Conservation (phyloP, 2,888 invertebrate genomes). For the Drosophila yooni region DNA sequence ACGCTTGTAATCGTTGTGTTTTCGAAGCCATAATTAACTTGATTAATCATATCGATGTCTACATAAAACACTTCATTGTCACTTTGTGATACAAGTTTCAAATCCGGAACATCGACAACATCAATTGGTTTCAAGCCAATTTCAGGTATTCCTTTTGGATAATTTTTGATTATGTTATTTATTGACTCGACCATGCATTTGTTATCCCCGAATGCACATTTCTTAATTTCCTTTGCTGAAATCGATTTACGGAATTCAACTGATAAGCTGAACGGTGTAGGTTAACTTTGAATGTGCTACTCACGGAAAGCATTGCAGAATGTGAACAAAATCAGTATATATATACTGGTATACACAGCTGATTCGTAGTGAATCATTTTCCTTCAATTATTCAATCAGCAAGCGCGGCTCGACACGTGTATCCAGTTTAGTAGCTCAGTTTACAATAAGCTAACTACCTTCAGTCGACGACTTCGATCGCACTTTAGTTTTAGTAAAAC, state of each 20-base stretch:
- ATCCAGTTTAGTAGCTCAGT: background rate
- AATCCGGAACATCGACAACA: slow-evolving; percentile 41
- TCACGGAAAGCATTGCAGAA: slow-evolving; percentile 23
- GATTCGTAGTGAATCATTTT: slow-evolving; percentile 1
- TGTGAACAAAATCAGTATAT: background rate
- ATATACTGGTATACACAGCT: background rate
- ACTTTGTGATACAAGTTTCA: slow-evolving; percentile 1
- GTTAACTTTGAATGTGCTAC: background rate
- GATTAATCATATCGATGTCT: slow-evolving; percentile 27
- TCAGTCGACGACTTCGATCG: background rate
- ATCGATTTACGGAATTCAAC: background rate
- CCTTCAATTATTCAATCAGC: background rate
- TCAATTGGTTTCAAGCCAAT: slow-evolving; percentile 53
- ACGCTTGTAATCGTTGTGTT: slow-evolving; percentile 56
- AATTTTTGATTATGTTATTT: slow-evolving; percentile 45
- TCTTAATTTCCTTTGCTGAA: slow-evolving; percentile 46
- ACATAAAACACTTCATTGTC: slow-evolving; percentile 17
- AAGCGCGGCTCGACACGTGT: background rate
- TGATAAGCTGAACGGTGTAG: background rate
- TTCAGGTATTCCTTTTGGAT: slow-evolving; percentile 49
- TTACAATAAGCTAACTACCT: slow-evolving; percentile 2
- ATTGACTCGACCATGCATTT: slow-evolving; percentile 43
- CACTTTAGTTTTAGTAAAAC: slow-evolving; percentile 5
- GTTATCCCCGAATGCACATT: slow-evolving; percentile 48
- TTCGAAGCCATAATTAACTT: slow-evolving; percentile 62